A percentile compares a stretch with the other conserved stretches of the same genome.
Conservation (phyloP, 2,113 vertebrate genomes). For the Azemiops feae region DNA sequence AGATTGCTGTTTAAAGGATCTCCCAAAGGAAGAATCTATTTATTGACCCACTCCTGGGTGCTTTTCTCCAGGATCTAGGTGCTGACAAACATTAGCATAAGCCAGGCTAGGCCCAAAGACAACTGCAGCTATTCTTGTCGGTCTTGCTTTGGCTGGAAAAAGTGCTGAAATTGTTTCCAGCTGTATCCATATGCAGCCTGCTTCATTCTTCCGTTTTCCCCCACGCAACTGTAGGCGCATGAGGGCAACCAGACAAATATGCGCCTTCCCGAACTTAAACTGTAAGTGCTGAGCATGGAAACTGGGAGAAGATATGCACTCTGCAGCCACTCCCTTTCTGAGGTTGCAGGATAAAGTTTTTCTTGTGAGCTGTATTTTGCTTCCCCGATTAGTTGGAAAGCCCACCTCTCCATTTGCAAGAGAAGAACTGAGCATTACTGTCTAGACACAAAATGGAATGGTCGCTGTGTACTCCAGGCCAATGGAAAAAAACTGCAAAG, state of each 20-base stretch:
- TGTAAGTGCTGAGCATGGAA: not conserved
- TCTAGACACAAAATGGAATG: not conserved
- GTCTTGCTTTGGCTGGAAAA: not conserved
- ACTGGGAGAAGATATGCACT: not conserved
- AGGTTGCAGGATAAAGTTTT: not conserved
- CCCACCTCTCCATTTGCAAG: not conserved
- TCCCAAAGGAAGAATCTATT: not conserved
- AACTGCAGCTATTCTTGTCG: not conserved
- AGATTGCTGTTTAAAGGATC: not conserved
- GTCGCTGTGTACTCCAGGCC: not conserved
- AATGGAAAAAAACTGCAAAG: not conserved
- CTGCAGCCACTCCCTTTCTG: not conserved
- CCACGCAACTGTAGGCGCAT: not conserved
- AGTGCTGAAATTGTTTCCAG: conserved; percentile 12
- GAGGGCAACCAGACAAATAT: not conserved
- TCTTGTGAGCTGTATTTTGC: not conserved
- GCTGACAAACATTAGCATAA: not conserved
- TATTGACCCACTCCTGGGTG: not conserved
- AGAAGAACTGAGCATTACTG: not conserved
- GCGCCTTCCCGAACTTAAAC: not conserved
- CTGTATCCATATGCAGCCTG: not conserved
- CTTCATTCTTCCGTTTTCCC: not conserved
- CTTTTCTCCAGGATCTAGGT: too few species aligned
- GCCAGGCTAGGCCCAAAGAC: not conserved
- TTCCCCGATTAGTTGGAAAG: not conserved